Percentiles rank a stretch among this genome's conserved stretches.
Evolutionary conservation across 2,113 vertebrate species (phyloP).

Genomic region (Corythornis cristatus): DNA sequence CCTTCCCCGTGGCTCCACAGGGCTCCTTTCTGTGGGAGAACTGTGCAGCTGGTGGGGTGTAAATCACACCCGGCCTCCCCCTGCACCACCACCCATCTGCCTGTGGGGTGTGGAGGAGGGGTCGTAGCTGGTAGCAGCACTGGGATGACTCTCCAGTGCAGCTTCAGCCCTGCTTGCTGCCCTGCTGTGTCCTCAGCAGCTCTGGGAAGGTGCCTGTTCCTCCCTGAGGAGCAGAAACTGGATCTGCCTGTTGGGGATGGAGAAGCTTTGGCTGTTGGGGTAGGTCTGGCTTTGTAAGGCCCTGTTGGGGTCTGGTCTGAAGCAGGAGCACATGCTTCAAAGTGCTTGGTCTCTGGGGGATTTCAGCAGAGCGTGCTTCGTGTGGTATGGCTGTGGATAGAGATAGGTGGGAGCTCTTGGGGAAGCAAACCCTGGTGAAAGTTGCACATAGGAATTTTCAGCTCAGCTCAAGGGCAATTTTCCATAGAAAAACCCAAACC

Average conservation of each 20-base stretch:
- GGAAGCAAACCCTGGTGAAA: accelerated
- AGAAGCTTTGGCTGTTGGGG: background rate
- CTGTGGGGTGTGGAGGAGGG: background rate
- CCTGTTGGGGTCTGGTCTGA: background rate
- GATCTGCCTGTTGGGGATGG: background rate
- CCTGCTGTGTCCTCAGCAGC: accelerated
- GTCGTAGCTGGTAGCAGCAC: background rate
- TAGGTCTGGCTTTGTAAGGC: background rate
- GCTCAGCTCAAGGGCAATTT: accelerated
- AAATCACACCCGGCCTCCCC: background rate
- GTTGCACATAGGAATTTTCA: background rate
- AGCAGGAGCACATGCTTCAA: accelerated
- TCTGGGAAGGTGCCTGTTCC: accelerated
- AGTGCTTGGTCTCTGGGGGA: accelerated
- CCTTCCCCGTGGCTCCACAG: background rate
- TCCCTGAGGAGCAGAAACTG: background rate
- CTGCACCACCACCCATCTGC: background rate
- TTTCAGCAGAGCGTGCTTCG: background rate
- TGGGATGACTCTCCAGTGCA: background rate
- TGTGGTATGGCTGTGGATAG: background rate
- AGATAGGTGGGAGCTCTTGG: background rate
- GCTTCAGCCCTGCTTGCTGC: background rate
- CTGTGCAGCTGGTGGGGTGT: conserved; percentile 11
- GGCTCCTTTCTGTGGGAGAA: background rate
- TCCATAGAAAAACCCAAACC: background rate